phyloP scores from a whole-genome alignment of 2,113 vertebrate genomes.

The Melanotaenia duboulayi region DNA sequence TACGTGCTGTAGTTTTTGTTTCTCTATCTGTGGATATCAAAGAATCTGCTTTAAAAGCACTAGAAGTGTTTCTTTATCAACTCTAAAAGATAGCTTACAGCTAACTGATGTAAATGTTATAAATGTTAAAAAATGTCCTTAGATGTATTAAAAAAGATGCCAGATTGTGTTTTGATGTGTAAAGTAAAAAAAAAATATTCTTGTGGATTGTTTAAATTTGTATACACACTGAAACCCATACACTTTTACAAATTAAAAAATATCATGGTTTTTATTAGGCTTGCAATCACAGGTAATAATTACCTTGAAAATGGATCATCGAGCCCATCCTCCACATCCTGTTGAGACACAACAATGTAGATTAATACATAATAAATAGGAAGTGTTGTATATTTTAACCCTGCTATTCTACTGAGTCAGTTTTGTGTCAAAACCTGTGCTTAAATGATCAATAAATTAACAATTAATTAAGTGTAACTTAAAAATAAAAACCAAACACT shows the following conservation, averaged over 20 bases:
- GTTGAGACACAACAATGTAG: constrained; percentile 44
- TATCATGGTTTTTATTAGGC: not conserved
- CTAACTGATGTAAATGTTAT: no score
- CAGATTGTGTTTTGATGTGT: not conserved
- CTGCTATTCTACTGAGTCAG: constrained; percentile 11
- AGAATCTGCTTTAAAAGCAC: no score
- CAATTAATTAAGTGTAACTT: not conserved
- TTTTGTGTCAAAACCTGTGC: constrained; percentile 9
- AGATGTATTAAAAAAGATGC: no score
- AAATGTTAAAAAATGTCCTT: no score
- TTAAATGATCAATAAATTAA: not conserved
- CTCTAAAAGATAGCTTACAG: no score
- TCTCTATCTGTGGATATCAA: no score
- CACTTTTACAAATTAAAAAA: no score
- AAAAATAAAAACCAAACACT: not conserved
- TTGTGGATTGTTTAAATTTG: not conserved
- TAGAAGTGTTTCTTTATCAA: no score
- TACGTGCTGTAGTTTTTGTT: no score
- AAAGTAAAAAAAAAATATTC: not conserved
- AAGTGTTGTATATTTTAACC: constrained; percentile 4
- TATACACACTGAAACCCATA: not conserved
- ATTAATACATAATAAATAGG: constrained; percentile 44
- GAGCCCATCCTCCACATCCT: constrained; percentile 83
- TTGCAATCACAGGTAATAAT: constrained; percentile 7
- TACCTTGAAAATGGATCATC: constrained; percentile 85